Evolutionary conservation across 1,140 invertebrate genomes (phyloP).

Genomic region (Vanessa atalanta): DNA sequence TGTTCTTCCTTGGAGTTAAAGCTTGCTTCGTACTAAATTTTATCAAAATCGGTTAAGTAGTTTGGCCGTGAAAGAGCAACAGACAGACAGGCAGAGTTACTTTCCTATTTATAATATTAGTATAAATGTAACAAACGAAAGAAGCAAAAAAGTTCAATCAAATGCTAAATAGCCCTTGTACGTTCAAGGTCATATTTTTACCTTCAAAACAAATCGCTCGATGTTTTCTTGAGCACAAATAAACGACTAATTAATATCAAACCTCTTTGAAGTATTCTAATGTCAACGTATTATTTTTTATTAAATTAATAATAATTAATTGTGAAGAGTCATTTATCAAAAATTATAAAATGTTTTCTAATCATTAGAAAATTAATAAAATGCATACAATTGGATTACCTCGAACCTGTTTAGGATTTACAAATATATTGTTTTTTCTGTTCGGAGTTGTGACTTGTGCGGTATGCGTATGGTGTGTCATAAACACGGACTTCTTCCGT

Average conservation of each 20-base stretch:
- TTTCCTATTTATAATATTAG: too few relatives aligned
- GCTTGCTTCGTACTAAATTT: too few relatives aligned
- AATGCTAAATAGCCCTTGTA: too few relatives aligned
- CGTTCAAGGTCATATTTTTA: too few relatives aligned
- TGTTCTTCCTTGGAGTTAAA: too few relatives aligned
- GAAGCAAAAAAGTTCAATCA: too few relatives aligned
- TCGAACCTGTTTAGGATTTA: conserved; percentile 69
- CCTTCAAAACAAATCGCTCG: too few relatives aligned
- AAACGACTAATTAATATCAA: not conserved
- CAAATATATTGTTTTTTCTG: conserved; percentile 67
- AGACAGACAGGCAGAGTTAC: too few relatives aligned
- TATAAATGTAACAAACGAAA: too few relatives aligned
- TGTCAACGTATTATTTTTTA: conserved; percentile 7
- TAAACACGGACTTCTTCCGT: conserved; percentile 66
- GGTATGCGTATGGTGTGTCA: conserved; percentile 66
- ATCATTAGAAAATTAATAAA: conserved; percentile 32
- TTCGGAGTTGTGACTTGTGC: conserved; percentile 51
- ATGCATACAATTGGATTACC: conserved; percentile 70
- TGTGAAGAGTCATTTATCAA: conserved; percentile 9
- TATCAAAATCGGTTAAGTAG: too few relatives aligned
- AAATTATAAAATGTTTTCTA: conserved; percentile 16
- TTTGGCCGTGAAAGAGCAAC: too few relatives aligned
- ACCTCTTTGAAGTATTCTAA: not conserved
- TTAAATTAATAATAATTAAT: too few relatives aligned
- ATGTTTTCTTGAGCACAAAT: not conserved